phyloP scores from a whole-genome alignment of 2,888 invertebrate genomes.

The Halocaridina rubra region DNA sequence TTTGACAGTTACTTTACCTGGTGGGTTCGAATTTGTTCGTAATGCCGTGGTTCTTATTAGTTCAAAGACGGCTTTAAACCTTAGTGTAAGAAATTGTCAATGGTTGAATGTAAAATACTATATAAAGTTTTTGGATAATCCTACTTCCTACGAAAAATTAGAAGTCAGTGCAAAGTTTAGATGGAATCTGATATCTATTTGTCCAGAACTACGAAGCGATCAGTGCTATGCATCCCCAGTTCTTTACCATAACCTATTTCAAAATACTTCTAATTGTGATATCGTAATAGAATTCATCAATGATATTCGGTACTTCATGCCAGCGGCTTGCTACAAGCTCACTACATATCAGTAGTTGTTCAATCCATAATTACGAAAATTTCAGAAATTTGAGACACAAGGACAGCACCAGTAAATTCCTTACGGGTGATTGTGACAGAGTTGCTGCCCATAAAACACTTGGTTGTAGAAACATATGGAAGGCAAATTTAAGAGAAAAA shows the following conservation, averaged over 20 bases:
- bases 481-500: too few relatives aligned
- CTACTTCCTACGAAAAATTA: neutral
- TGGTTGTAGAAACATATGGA: too few relatives aligned
- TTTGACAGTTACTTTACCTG: too few relatives aligned
- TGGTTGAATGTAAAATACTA: constrained; percentile 27
- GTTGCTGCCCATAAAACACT: too few relatives aligned
- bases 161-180: neutral
- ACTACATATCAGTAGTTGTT: too few relatives aligned
- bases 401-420: too few relatives aligned
- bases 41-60: constrained; percentile 42
- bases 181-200: constrained; percentile 24
- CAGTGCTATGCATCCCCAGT: constrained; percentile 22
- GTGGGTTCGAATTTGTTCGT: constrained; percentile 24
- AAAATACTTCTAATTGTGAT: neutral
- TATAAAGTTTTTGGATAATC: neutral
- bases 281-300: neutral
- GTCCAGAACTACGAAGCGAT: constrained; percentile 5
- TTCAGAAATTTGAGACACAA: too few relatives aligned
- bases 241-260: constrained; percentile 32
- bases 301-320: neutral
- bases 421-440: too few relatives aligned
- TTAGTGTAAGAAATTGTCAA: constrained; percentile 25
- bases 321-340: too few relatives aligned
- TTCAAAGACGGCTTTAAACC: neutral
- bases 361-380: too few relatives aligned